phyloP scores from a whole-genome alignment of 1,140 invertebrate species.

The Zaprionus inermis region DNA sequence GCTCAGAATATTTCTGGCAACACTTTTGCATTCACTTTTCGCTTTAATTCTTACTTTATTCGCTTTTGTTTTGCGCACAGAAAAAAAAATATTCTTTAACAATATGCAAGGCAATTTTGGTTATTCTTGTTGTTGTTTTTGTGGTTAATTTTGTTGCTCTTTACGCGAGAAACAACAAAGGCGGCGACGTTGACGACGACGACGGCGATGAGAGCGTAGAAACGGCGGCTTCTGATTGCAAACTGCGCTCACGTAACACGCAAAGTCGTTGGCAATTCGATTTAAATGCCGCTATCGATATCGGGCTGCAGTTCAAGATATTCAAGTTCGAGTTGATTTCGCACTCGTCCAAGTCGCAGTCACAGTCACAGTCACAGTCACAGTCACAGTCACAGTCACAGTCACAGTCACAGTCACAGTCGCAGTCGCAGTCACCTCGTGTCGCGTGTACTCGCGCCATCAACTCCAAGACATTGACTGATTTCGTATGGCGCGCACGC shows the following conservation, averaged over 20 bases:
- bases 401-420: constrained; percentile 11
- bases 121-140: constrained; percentile 1
- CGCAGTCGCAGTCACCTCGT: constrained; percentile 48
- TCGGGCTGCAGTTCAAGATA: constrained; percentile 23
- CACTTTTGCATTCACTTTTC: constrained; percentile 7
- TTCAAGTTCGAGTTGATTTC: too few relatives aligned
- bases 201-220: too few relatives aligned
- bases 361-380: constrained; percentile 28
- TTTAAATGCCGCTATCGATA: constrained; percentile 5
- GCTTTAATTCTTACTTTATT: constrained; percentile 23
- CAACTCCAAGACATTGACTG: constrained; percentile 81
- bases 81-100: constrained; percentile 28
- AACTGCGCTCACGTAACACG: constrained; percentile 17
- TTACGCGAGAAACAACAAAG: constrained; percentile 29
- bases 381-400: constrained; percentile 8
- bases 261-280: constrained; percentile 14
- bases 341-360: constrained; percentile 33
- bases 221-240: constrained; percentile 19
- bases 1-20: constrained; percentile 13
- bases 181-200: background rate
- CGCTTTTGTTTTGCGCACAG: constrained; percentile 6
- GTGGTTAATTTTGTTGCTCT: background rate
- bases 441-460: constrained; percentile 70
- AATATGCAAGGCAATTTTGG: constrained; percentile 28
- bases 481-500: constrained; percentile 73